Percentiles rank a stretch among this genome's conserved stretches.
Evolutionary conservation across 2,113 vertebrate genomes (phyloP).

Genomic region (Notarius lentiginosus): DNA sequence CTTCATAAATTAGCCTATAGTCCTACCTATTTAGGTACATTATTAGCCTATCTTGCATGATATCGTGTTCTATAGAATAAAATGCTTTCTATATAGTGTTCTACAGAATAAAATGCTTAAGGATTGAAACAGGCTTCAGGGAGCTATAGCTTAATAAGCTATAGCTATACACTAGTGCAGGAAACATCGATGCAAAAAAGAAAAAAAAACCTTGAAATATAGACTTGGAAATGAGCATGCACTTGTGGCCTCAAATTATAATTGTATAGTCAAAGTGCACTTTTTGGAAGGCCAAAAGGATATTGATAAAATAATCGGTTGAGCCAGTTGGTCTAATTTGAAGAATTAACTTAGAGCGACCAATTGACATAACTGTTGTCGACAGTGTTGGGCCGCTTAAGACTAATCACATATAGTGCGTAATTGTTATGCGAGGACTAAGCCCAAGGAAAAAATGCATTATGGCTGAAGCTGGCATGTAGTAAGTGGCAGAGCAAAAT

Average conservation of each 20-base stretch:
- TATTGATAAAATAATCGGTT: neutral
- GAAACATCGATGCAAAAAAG: neutral
- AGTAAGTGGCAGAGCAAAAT: neutral
- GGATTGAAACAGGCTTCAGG: neutral
- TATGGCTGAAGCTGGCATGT: neutral
- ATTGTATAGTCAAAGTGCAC: neutral
- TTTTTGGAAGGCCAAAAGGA: neutral
- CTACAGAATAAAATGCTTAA: neutral
- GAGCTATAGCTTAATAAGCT: neutral
- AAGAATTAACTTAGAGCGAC: neutral
- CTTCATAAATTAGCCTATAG: neutral
- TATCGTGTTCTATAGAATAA: neutral
- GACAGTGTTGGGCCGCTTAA: conserved; percentile 64
- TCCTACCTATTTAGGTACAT: neutral
- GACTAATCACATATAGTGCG: conserved; percentile 76
- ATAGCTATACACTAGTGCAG: neutral
- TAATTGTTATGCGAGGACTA: conserved; percentile 43
- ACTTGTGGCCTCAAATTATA: neutral
- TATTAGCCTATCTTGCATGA: neutral
- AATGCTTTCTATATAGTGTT: neutral
- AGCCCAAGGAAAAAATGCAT: neutral
- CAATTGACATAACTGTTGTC: conserved; percentile 51
- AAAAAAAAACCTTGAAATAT: neutral
- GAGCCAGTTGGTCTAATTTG: neutral
- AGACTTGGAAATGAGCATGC: neutral